A percentile compares a stretch with the other conserved stretches of the same genome.
These are phyloP conservation scores for Chaitophorus viminalis DNA, from an alignment of 2,888 invertebrate genomes.

Conservation along the genomic window DNA sequence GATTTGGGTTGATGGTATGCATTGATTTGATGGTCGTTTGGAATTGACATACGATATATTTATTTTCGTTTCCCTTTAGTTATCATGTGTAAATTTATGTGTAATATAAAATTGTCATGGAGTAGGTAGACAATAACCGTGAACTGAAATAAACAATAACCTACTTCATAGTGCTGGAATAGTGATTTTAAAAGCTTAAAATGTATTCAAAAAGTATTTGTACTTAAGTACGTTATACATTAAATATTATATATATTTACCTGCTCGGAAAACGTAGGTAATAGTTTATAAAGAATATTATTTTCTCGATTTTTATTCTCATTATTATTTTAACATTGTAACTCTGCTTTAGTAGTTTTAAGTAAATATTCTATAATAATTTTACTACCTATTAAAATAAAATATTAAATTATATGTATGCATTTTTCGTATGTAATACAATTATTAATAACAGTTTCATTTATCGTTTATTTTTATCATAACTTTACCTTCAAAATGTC, in stretches of 20 bases:
- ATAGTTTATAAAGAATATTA: neutral
- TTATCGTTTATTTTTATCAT: no score
- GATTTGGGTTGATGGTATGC: neutral
- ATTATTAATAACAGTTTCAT: no score
- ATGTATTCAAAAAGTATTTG: neutral
- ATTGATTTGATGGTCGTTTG: neutral
- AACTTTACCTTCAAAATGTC: no score
- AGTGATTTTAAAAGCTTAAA: neutral
- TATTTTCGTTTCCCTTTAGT: neutral
- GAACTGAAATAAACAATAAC: conserved; percentile 9
- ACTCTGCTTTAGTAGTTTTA: neutral
- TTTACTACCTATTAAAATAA: neutral
- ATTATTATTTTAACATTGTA: neutral
- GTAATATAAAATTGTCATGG: no score
- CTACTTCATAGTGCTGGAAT: neutral
- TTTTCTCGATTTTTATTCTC: neutral
- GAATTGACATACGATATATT: conserved; percentile 10
- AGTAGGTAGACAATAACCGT: no score
- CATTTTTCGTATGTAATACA: no score
- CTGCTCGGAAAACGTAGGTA: conserved; percentile 16
- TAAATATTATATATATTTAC: no score
- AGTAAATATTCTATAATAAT: neutral
- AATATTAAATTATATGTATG: no score
- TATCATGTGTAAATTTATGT: no score
- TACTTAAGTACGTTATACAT: no score